Base-by-base conservation (phyloP, 1,140 invertebrate genomes). In the Apocrypta bakeri region DNA sequence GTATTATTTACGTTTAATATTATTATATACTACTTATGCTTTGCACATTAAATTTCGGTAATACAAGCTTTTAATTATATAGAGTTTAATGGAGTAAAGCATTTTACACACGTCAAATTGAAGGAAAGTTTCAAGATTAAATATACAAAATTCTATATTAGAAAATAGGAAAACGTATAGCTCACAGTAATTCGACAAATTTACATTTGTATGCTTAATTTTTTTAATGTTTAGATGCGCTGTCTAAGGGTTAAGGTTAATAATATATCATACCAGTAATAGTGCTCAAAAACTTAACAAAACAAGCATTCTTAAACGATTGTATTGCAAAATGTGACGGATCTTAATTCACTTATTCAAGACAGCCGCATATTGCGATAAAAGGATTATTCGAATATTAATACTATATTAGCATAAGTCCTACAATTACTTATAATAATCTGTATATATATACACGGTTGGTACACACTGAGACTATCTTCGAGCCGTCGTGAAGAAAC, bases 261-360 rank as follows among this genome's bases (percentile, higher is more conserved):
- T 81, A 66, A 79, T 68, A 80, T 33, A n/a, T 75, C 37, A 64
- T 81, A 80, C 56, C 76, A 68, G 79, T 86, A 79, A 85, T 86
- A 85, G 85, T 85, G 85, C 78, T 86, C 85, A 81, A 87, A 88
- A 88, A 88, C 86, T 88, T 88, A 88, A 88, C 88, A 86, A 79
- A 88, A 88, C 83, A 87, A 88, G 87, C 86, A 40, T 84, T 64
- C 83, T 77, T 69, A 85, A 84, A 87, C 37, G 69, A 87, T 81
- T 82, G 68, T 69, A 79, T 80, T 85, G 85, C 83, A 74, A 81
- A 66, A 87, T 82, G 79, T 83, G 85, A 79, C 56, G 17, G n/a
- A 71, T 61, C 21, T 69, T 66, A 66, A 66, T 66, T 11, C 63
- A 66, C 27, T 69, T 76, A 64, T 72, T 31, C 29, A 81, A 61